Evolutionary conservation across 23 tunicate species (phyloP), one percentile per base, ranked within the genome.

Genomic region (Halocynthia aurantium): DNA sequence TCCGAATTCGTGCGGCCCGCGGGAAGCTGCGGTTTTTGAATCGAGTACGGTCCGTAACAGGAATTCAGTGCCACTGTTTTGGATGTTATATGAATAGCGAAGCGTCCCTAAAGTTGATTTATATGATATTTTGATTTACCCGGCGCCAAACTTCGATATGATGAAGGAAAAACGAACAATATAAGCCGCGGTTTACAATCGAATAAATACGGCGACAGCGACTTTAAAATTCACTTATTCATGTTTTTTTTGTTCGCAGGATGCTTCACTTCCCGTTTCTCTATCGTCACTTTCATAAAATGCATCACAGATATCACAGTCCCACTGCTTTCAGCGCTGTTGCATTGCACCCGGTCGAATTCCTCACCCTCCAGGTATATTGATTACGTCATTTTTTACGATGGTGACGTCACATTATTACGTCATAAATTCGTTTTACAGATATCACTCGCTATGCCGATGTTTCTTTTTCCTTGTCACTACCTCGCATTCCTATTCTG

Each of bases 291-390:
- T 89, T 89, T 79, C 96, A 89, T 75, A 89, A 89, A 67, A 79
- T 82, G 82, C 96, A 89, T 75, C 96, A 89, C 54, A 81, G 89
- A 22, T 89, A 89, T 53, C 87, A 89, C 75, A 69, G 80, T 40
- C 96, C 96, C 50, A 89, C 96, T 10, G 96, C 96, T 12, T 89
- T 89, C 82, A 84, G 96, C 61, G 96, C 96, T 0, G 96, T 89
- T 21, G 96, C 96, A 51, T 80, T 89, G 88, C 96, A 89, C 51
- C 96, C 96, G 9, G 68, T 80, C 57, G 96, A 89, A 76, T 89
- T 87, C 61, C 50, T 81, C 31, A 80, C 76, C 13, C 80, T 89
- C 31, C 96, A 89, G 81, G 96, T 89, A 71, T 22, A 71, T 40
- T n/a, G 52, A 7, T 64, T 10, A 20, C 22, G 11, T 11, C 31